These are phyloP conservation scores for Catocala sponsa DNA, from an alignment of 2,888 invertebrate genomes.

Conservation along the genomic window DNA sequence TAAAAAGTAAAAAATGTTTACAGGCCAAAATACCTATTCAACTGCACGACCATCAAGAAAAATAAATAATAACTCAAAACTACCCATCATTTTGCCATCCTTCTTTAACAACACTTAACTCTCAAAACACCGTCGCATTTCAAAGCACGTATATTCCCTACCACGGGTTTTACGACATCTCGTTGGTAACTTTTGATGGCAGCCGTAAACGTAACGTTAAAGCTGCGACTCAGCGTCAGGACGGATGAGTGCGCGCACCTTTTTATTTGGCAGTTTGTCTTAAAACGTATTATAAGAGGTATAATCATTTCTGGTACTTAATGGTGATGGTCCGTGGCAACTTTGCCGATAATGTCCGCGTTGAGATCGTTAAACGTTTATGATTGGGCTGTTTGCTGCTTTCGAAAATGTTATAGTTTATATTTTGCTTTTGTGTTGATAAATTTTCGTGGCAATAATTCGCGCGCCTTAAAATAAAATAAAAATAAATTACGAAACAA, in stretches of 20 bases:
- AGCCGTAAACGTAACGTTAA: conserved; percentile 73
- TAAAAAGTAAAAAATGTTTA: no score
- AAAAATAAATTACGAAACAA: no score
- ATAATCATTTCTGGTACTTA: conserved; percentile 59
- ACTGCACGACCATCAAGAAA: background rate
- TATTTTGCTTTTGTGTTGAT: background rate
- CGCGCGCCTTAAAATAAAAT: no score
- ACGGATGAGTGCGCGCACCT: conserved; percentile 47
- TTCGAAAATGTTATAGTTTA: background rate
- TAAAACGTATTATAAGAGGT: conserved; percentile 63
- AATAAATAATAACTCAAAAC: background rate
- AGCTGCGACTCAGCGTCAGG: conserved; percentile 54
- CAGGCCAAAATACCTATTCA: no score
- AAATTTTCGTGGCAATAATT: background rate
- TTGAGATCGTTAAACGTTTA: conserved; percentile 27
- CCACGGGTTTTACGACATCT: conserved; percentile 56
- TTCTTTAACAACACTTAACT: conserved; percentile 6
- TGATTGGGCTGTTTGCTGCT: conserved; percentile 10
- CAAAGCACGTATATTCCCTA: conserved; percentile 25
- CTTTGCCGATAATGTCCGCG: conserved; percentile 30
- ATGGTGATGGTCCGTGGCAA: conserved; percentile 52
- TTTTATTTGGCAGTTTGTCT: conserved; percentile 71
- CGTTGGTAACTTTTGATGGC: conserved; percentile 66
- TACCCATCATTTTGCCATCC: conserved; percentile 1
- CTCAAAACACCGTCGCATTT: conserved; percentile 17